These are phyloP conservation scores for Rotaria macrura DNA, from an alignment of 2,888 invertebrate species.

Conservation along the genomic window DNA sequence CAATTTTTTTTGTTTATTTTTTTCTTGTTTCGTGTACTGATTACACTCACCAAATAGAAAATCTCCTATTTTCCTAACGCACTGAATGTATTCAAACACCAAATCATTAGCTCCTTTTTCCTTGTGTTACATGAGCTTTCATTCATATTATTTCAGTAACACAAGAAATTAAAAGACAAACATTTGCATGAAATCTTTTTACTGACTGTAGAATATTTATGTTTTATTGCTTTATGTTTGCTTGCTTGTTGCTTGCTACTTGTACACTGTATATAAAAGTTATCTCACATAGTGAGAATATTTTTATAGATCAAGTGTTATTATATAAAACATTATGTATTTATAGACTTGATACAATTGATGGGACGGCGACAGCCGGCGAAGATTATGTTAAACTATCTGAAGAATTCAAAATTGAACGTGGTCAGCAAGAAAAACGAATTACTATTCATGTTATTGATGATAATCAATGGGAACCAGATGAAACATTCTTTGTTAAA, in stretches of 20 bases:
- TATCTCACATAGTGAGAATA: too few relatives aligned
- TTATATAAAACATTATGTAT: too few relatives aligned
- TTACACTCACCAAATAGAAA: neutral
- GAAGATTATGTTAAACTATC: constrained; percentile 55
- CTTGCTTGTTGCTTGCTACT: neutral
- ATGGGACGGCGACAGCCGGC: constrained; percentile 55
- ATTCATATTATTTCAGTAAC: too few relatives aligned
- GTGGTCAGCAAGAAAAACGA: neutral
- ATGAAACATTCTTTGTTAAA: constrained; percentile 58
- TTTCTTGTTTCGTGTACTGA: neutral
- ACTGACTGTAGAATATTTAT: too few relatives aligned
- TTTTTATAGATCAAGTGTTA: too few relatives aligned
- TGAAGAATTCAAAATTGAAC: constrained; percentile 53
- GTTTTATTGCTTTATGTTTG: neutral
- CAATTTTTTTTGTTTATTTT: neutral
- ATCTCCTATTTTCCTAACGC: neutral
- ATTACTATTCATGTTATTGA: constrained; percentile 48
- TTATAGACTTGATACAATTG: constrained; percentile 54
- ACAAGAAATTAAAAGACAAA: neutral
- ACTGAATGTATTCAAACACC: neutral
- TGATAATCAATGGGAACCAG: constrained; percentile 58
- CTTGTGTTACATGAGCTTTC: too few relatives aligned
- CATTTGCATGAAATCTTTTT: neutral
- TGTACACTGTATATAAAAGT: neutral
- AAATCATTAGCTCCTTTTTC: neutral